These are phyloP conservation scores for Buphagus erythrorhynchus DNA, from an alignment of 2,797 vertebrate species.

Conservation along the genomic window DNA sequence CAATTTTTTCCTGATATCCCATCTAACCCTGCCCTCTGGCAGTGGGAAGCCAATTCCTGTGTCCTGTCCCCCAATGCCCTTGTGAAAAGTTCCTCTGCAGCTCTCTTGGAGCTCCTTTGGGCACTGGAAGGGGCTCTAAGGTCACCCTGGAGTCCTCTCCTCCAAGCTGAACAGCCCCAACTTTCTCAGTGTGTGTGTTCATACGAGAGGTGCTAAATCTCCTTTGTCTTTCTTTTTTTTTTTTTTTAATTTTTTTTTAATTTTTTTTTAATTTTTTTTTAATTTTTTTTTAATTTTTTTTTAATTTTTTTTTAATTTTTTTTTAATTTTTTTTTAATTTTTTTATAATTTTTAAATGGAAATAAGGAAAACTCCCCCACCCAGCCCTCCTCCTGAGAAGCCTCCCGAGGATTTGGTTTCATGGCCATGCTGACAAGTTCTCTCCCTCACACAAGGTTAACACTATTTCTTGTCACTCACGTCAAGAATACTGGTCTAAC, in stretches of 20 bases:
- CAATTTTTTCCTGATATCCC: rapidly evolving
- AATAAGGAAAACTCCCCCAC: not conserved
- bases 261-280: not conserved
- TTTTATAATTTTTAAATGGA: not conserved
- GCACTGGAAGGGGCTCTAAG: not conserved
- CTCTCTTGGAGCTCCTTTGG: not conserved
- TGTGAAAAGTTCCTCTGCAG: not conserved
- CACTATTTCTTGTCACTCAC: not conserved
- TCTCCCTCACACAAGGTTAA: not conserved
- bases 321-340: not conserved
- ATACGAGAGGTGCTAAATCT: not conserved
- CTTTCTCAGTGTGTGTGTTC: not conserved
- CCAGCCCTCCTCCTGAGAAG: not conserved
- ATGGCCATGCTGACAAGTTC: not conserved
- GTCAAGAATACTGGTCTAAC: not conserved
- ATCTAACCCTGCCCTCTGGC: rapidly evolving
- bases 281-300: too few species aligned
- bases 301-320: rapidly evolving
- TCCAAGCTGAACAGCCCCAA: not conserved
- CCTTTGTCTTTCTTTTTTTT: rapidly evolving
- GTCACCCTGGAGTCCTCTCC: not conserved
- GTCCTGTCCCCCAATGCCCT: not conserved
- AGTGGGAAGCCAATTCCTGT: not conserved
- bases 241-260: not conserved
- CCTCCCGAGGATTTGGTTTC: not conserved